Evolutionary conservation across 2,888 invertebrate species (phyloP).

Genomic region (Pollenia amentaria): DNA sequence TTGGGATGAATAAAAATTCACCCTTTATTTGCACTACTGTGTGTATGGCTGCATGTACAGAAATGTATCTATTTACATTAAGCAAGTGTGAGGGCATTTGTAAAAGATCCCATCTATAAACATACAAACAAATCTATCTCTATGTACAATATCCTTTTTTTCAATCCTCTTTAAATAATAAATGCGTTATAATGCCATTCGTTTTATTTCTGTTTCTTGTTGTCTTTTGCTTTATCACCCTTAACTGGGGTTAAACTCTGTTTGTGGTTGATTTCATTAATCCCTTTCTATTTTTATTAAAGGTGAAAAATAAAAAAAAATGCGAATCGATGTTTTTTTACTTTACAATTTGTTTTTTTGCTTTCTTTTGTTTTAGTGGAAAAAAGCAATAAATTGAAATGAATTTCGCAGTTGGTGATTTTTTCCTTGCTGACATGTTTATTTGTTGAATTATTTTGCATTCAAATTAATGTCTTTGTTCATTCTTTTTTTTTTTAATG

Average conservation of each 20-base stretch:
- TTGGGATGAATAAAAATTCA: no score
- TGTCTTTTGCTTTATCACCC: background rate
- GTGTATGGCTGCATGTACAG: background rate
- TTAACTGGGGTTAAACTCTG: conserved; percentile 19
- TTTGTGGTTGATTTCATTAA: conserved; percentile 35
- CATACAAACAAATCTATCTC: background rate
- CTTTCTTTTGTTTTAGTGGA: conserved; percentile 24
- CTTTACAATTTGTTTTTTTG: background rate
- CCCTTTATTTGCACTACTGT: background rate
- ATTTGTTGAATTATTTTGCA: conserved; percentile 38
- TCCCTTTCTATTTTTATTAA: conserved; percentile 1
- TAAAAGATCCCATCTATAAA: background rate
- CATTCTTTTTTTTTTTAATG: background rate
- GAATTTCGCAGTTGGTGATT: conserved; percentile 50
- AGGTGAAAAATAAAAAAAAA: background rate
- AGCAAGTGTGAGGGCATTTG: background rate
- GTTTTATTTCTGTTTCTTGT: background rate
- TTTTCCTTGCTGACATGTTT: conserved; percentile 56
- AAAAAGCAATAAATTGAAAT: conserved; percentile 62
- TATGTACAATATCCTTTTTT: background rate
- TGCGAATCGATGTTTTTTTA: conserved; percentile 30
- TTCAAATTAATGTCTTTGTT: conserved; percentile 55
- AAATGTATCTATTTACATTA: conserved; percentile 22
- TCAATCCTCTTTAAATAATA: conserved; percentile 61
- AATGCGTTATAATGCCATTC: conserved; percentile 30